These are phyloP conservation scores for Sebastes hopkinsi DNA, from an alignment of 2,797 vertebrate species.

Conservation along the genomic window DNA sequence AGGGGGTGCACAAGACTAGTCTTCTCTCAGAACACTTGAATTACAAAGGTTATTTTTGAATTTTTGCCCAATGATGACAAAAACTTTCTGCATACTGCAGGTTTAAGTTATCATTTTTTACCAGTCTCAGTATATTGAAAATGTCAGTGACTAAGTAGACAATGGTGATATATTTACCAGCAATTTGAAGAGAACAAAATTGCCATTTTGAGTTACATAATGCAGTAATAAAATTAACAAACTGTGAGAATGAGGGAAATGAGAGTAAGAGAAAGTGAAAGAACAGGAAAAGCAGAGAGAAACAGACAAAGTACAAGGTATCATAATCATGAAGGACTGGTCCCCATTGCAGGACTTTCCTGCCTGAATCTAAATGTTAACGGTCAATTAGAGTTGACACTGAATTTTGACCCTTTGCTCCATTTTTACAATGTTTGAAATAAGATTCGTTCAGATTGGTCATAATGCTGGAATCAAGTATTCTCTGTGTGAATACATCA, in stretches of 20 bases:
- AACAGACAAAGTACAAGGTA: background rate
- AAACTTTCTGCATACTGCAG: too few relatives aligned
- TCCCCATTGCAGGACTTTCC: constrained; percentile 20
- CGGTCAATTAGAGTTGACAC: constrained; percentile 12
- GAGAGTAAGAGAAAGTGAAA: background rate
- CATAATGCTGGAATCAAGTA: constrained; percentile 4
- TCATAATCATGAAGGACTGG: background rate
- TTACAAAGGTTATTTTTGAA: too few relatives aligned
- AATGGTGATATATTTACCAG: background rate
- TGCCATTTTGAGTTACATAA: background rate
- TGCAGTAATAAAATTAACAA: background rate
- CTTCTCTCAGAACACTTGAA: too few relatives aligned
- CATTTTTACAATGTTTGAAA: constrained; percentile 15
- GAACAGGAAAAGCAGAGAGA: background rate
- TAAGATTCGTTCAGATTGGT: constrained; percentile 14
- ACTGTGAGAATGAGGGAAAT: background rate
- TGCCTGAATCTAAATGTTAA: constrained; percentile 50
- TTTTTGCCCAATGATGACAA: too few relatives aligned
- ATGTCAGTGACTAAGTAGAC: background rate
- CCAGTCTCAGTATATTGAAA: background rate
- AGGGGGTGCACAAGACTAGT: too few relatives aligned
- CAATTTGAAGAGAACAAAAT: background rate
- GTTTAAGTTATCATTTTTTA: background rate
- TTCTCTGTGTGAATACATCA: constrained; percentile 1
- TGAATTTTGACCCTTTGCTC: constrained; percentile 11